Evolutionary conservation across 1,140 invertebrate genomes (phyloP), one percentile per base, ranked within the genome.

Genomic region (Zaprionus vittiger): DNA sequence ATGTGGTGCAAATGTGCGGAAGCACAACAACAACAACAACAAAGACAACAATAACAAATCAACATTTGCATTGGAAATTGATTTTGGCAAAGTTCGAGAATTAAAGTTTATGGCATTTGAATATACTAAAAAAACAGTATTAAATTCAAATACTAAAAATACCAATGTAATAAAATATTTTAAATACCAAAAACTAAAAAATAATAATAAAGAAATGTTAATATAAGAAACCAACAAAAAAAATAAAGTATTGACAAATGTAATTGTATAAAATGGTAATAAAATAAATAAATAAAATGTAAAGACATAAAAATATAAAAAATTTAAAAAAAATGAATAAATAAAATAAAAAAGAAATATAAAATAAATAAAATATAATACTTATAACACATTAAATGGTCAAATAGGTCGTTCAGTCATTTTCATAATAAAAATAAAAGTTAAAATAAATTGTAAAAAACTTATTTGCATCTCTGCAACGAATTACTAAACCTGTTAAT

Each of bases 31-130:
- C 28, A 31, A 31, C 17, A n/a, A 28, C 24, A 28, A 54, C 28
- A 31, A 31, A 1, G 6, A 28, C 1, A 31, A 55, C 5, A n/a
- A 64, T 38, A 59, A 67, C 31, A 11, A 34, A 34, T 34, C 9
- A 34, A 34, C 31, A 34, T 59, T 38, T 67, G 65, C 38, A 67
- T 67, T 67, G 15, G n/a, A 57, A 67, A 67, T 67, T 49, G 55
- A 67, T 59, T 67, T 67, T 59, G 2, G 26, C 37, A 56, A 24
- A 28, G 14, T 56, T 31, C 15, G 15, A 56, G n/a, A 41, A 41
- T n/a, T 2, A 6, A 41, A n/a, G n/a, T 41, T 41, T 6, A 41
- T 41, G 5, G 0, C 7, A 6, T n/a, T n/a, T 12, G 28, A 57
- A 17, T 12, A 20, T 34, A 57, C n/a, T 47, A 31, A 49, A 49